These are phyloP conservation scores for Lumbricus terrestris DNA, from an alignment of 2,888 invertebrate genomes.

Conservation along the genomic window DNA sequence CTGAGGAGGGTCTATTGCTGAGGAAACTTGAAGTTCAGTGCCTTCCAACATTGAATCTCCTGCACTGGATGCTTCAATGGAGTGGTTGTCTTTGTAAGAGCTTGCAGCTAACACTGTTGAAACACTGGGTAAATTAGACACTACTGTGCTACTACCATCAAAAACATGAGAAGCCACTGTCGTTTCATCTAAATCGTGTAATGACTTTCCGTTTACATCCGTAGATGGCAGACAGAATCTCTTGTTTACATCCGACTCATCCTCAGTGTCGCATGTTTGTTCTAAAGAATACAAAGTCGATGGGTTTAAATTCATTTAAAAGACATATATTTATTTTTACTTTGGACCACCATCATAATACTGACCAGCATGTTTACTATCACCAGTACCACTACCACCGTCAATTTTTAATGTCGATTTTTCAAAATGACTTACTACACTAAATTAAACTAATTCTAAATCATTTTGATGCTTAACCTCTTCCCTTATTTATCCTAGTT, in stretches of 20 bases:
- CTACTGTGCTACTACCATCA: background rate
- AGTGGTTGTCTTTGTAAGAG: background rate
- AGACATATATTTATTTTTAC: too few relatives aligned
- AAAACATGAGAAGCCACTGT: background rate
- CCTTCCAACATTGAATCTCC: background rate
- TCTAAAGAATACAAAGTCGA: background rate
- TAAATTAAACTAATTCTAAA: too few relatives aligned
- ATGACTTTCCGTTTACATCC: background rate
- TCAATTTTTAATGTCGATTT: background rate
- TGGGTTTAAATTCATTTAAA: background rate
- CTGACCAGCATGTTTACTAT: too few relatives aligned
- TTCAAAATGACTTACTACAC: too few relatives aligned
- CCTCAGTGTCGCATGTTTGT: background rate
- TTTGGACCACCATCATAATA: too few relatives aligned
- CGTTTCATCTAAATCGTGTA: background rate
- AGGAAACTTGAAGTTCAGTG: background rate
- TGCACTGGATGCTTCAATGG: background rate
- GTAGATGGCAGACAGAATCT: background rate
- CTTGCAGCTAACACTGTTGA: background rate
- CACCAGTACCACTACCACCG: background rate
- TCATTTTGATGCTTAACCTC: too few relatives aligned
- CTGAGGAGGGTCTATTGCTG: background rate
- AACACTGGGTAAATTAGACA: background rate
- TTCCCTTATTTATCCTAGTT: too few relatives aligned
- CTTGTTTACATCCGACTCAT: background rate